These are phyloP conservation scores for Ophion ellenae DNA, from an alignment of 2,888 invertebrate species.

Conservation along the genomic window DNA sequence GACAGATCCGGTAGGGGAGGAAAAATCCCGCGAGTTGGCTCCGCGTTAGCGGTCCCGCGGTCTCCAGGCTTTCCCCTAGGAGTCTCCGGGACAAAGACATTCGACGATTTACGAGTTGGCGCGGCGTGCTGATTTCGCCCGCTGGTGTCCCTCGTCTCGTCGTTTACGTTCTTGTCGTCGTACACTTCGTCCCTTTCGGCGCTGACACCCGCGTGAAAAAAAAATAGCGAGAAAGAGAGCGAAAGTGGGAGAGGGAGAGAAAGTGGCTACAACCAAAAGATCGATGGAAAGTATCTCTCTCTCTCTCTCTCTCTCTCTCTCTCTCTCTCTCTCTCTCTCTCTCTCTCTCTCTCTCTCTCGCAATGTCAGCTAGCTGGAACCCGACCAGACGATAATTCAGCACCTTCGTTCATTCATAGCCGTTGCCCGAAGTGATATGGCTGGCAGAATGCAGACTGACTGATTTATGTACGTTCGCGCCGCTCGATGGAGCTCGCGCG, in stretches of 20 bases:
- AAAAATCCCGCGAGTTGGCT: conserved; percentile 55
- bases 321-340: not conserved
- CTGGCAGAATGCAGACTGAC: conserved; percentile 75
- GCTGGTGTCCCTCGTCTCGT: conserved; percentile 56
- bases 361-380: conserved; percentile 65
- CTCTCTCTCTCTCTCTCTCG: not conserved
- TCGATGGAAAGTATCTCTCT: conserved; percentile 40
- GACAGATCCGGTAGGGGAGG: conserved; percentile 52
- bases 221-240: not conserved
- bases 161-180: conserved; percentile 22
- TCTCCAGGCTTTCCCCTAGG: conserved; percentile 51
- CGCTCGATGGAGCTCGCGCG: conserved; percentile 68
- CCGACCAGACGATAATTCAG: conserved; percentile 77
- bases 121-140: conserved; percentile 69
- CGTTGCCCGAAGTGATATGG: conserved; percentile 78
- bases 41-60: conserved; percentile 4
- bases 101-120: conserved; percentile 71
- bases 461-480: conserved; percentile 78
- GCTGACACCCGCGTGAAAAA: conserved; percentile 11
- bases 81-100: conserved; percentile 65
- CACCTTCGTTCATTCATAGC: conserved; percentile 78
- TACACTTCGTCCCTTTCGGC: conserved; percentile 41
- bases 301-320: not conserved
- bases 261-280: conserved; percentile 14
- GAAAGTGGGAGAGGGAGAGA: not conserved